These are phyloP conservation scores for Hydropsyche tenuis DNA, from an alignment of 1,140 invertebrate genomes.

Conservation along the genomic window DNA sequence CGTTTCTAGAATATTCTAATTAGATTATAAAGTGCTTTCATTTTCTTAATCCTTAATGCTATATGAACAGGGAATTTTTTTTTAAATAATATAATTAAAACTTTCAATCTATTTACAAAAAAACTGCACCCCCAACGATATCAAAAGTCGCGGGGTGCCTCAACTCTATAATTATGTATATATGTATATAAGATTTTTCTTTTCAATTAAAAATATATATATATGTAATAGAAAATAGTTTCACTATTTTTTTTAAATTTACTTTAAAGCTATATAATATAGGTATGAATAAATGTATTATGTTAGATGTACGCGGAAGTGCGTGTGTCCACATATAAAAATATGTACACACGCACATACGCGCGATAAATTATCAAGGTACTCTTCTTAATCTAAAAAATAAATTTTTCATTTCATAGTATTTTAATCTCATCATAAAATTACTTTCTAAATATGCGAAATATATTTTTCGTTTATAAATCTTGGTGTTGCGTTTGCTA, in stretches of 20 bases:
- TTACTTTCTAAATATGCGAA: conserved; percentile 45
- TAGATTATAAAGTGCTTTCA: conserved; percentile 20
- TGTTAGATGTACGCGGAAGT: background rate
- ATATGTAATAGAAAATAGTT: conserved; percentile 51
- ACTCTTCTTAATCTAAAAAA: conserved; percentile 50
- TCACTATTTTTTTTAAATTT: conserved; percentile 46
- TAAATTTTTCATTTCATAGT: conserved; percentile 42
- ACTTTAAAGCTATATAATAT: conserved; percentile 50
- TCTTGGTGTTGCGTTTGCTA: conserved; percentile 51
- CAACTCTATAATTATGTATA: conserved; percentile 22
- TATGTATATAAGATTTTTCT: conserved; percentile 32
- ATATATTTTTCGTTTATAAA: conserved; percentile 50
- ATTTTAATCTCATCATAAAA: conserved; percentile 19
- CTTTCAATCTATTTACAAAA: conserved; percentile 18
- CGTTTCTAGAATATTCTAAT: conserved; percentile 5
- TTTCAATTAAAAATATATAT: conserved; percentile 50
- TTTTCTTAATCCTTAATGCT: background rate
- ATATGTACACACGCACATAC: background rate
- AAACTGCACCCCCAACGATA: background rate
- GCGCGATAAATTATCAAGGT: conserved; percentile 44
- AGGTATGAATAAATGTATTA: conserved; percentile 35
- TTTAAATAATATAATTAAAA: conserved; percentile 2
- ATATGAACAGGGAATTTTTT: background rate
- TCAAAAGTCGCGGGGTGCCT: conserved; percentile 8
- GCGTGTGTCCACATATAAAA: background rate